A percentile compares a stretch with the other conserved stretches of the same genome.
These are phyloP conservation scores for Leptinotarsa haldemani DNA, from an alignment of 2,888 invertebrate genomes.

Conservation along the genomic window DNA sequence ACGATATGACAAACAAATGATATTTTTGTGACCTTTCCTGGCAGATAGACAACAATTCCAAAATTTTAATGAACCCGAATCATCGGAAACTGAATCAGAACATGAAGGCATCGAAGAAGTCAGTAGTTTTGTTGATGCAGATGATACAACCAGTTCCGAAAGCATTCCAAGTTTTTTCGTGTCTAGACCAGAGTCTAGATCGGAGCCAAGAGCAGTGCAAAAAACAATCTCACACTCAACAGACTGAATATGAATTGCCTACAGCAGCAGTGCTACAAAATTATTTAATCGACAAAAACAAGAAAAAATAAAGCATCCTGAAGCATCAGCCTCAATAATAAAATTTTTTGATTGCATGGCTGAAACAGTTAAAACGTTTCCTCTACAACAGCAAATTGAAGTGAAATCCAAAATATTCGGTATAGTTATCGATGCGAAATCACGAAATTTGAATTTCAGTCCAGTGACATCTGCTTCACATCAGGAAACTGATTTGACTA, in stretches of 20 bases:
- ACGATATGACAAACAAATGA: too few species aligned
- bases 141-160: not conserved
- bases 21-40: too few species aligned
- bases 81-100: too few species aligned
- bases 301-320: not conserved
- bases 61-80: too few species aligned
- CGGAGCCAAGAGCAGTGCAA: not conserved
- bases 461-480: too few species aligned
- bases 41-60: too few species aligned
- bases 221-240: too few species aligned
- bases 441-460: conserved; percentile 14
- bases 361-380: conserved; percentile 9
- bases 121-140: not conserved
- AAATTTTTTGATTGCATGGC: conserved; percentile 15
- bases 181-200: not conserved
- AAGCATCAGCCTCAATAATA: conserved; percentile 2
- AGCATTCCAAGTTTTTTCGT: not conserved
- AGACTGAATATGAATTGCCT: conserved; percentile 5
- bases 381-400: conserved; percentile 16
- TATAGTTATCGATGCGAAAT: conserved; percentile 11
- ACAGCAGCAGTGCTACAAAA: conserved; percentile 1
- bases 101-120: too few species aligned
- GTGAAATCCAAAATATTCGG: conserved; percentile 6
- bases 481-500: not conserved
- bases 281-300: not conserved